These are phyloP conservation scores for Apeltes quadracus DNA, from an alignment of 2,113 vertebrate species.

Conservation along the genomic window DNA sequence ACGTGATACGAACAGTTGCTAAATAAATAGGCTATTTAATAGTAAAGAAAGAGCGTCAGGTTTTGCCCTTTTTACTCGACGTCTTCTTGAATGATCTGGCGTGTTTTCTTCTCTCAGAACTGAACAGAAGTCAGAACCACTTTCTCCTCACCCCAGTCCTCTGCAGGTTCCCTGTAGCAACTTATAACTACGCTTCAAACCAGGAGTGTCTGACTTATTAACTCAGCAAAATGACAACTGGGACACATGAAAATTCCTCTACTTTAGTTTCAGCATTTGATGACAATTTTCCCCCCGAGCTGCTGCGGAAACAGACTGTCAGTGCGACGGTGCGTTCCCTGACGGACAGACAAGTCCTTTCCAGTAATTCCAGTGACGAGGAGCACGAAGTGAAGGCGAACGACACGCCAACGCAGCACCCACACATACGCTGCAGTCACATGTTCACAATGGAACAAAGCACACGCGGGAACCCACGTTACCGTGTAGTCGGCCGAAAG, in stretches of 20 bases:
- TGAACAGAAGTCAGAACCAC: not conserved
- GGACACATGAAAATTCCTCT: slow-evolving; percentile 17
- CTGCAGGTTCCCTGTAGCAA: slow-evolving; percentile 15
- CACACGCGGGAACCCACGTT: not conserved
- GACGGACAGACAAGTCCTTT: not conserved
- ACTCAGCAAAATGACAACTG: slow-evolving; percentile 36
- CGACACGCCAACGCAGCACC: not conserved
- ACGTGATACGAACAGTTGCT: not conserved
- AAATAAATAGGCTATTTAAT: not conserved
- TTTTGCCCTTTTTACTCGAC: not conserved
- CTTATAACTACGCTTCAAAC: slow-evolving; percentile 35
- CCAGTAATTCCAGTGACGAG: slow-evolving; percentile 19
- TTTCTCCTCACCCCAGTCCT: slow-evolving; percentile 1
- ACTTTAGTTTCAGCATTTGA: not conserved
- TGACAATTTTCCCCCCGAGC: not conserved
- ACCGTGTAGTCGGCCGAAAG: not conserved
- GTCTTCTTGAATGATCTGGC: not conserved
- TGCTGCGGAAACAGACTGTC: not conserved
- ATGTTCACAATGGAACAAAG: not conserved
- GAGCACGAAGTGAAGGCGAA: not conserved
- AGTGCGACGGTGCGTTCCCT: not conserved
- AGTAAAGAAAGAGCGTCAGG: not conserved
- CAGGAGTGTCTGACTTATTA: slow-evolving; percentile 19
- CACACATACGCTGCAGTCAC: not conserved
- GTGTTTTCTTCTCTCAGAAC: not conserved